Evolutionary conservation across 2,888 invertebrate genomes (phyloP).

Genomic region (Cosmia pyralina): DNA sequence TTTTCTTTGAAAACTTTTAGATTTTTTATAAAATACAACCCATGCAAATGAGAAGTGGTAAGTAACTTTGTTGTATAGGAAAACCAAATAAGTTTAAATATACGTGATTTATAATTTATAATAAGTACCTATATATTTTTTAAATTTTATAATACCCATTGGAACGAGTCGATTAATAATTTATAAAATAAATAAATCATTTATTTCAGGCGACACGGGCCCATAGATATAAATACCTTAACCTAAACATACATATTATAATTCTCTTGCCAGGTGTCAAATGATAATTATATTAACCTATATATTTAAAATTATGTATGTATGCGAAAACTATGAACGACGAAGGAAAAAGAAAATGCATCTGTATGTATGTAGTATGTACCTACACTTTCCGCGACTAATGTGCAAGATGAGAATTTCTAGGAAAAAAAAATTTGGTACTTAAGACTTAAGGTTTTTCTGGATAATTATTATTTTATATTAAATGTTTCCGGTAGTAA

Average conservation of each 20-base stretch:
- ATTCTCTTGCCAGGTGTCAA: not conserved
- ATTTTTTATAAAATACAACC: not conserved
- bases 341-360: not conserved
- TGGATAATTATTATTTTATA: not conserved
- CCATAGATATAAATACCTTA: no score
- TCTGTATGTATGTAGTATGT: not conserved
- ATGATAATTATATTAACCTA: not conserved
- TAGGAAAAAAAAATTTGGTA: not conserved
- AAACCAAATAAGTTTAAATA: not conserved
- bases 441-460: no score
- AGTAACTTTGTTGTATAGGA: not conserved
- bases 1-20: not conserved
- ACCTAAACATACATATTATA: no score
- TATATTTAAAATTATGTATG: no score
- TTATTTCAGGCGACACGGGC: no score
- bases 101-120: not conserved
- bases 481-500: not conserved
- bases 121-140: not conserved
- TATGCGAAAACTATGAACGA: not conserved
- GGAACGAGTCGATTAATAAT: not conserved
- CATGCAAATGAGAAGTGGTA: not conserved
- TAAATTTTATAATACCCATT: not conserved
- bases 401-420: not conserved
- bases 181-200: not conserved
- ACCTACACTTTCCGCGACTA: not conserved